phyloP scores from a whole-genome alignment of 2,888 invertebrate genomes.

The Willowsia nigromaculata region DNA sequence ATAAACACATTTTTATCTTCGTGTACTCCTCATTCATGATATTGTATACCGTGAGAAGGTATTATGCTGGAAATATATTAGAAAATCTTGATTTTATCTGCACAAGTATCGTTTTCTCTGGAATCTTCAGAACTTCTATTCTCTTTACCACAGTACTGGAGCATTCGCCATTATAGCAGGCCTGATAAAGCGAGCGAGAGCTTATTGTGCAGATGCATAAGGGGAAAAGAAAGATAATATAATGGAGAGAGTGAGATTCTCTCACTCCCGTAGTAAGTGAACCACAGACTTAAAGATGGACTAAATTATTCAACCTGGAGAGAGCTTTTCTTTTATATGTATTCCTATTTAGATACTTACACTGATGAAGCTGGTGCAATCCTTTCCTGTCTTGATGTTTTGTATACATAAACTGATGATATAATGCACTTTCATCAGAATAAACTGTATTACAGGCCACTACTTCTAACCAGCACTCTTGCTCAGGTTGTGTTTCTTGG shows the following conservation, averaged over 20 bases:
- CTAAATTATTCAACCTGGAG: conserved; percentile 59
- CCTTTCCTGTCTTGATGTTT: background rate
- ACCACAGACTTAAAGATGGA: conserved; percentile 56
- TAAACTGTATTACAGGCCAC: background rate
- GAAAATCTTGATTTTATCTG: conserved; percentile 15
- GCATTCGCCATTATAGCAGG: background rate
- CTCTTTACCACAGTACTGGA: background rate
- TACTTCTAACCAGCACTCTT: background rate
- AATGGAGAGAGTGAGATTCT: conserved; percentile 10
- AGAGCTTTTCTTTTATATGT: conserved; percentile 11
- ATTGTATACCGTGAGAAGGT: background rate
- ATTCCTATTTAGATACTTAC: background rate
- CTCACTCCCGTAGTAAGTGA: conserved; percentile 24
- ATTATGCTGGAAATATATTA: conserved; percentile 12
- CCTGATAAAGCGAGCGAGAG: too few relatives aligned
- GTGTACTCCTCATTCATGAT: background rate
- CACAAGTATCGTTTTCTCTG: background rate
- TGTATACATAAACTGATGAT: conserved; percentile 19
- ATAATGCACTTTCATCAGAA: conserved; percentile 15
- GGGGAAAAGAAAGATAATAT: background rate
- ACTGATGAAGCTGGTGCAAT: background rate
- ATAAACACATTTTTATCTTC: background rate
- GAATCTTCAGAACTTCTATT: background rate
- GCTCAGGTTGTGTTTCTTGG: conserved; percentile 6
- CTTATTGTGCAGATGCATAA: background rate